Evolutionary conservation across 2,888 invertebrate genomes (phyloP).

Genomic region (Andricus curvator): DNA sequence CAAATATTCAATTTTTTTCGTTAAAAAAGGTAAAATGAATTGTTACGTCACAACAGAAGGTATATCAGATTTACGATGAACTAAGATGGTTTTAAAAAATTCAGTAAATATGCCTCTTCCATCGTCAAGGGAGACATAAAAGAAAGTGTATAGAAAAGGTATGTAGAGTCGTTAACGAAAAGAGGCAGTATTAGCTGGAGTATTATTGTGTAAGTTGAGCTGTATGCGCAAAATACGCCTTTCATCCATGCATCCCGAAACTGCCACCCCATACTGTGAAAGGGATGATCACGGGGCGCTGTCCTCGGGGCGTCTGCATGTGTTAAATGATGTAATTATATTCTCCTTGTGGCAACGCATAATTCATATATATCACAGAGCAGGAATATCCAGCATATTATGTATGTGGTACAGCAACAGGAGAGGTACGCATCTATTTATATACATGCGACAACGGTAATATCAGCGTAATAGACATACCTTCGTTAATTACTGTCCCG

Average conservation of each 20-base stretch:
- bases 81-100: too few relatives aligned
- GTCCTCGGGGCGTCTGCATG: conserved; percentile 46
- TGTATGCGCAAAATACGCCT: not conserved
- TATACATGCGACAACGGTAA: conserved; percentile 61
- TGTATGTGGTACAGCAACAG: conserved; percentile 57
- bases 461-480: conserved; percentile 67
- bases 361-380: conserved; percentile 35
- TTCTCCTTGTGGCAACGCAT: conserved; percentile 59
- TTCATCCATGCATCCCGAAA: conserved; percentile 1
- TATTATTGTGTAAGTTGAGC: not conserved
- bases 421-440: conserved; percentile 62
- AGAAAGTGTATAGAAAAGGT: too few relatives aligned
- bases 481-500: conserved; percentile 71
- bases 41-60: too few relatives aligned
- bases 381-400: conserved; percentile 30
- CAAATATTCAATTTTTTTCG: too few relatives aligned
- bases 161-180: not conserved
- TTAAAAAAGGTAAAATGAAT: too few relatives aligned
- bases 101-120: too few relatives aligned
- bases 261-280: conserved; percentile 8
- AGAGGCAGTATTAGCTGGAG: not conserved
- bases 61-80: too few relatives aligned
- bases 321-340: conserved; percentile 71
- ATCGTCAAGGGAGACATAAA: too few relatives aligned
- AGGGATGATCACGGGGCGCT: conserved; percentile 40